Evolutionary conservation across 2,888 invertebrate species (phyloP), one percentile per base, ranked within the genome.

Genomic region (Dynastes tityus): DNA sequence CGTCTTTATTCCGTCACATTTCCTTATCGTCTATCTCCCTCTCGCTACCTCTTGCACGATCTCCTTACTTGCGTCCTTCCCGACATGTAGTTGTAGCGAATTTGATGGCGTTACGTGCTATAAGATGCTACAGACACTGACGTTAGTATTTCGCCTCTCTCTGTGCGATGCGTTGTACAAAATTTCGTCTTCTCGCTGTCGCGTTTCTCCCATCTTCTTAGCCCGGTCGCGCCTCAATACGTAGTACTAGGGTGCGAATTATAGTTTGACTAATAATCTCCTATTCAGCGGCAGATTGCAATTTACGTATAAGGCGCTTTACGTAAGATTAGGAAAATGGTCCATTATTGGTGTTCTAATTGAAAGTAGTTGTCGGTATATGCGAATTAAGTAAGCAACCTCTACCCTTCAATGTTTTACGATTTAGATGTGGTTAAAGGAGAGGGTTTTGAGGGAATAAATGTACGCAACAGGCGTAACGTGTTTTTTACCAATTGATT

Each of bases 221-320:
- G 55, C 45, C 40, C 65, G 65, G 40, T 67, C 65, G 65, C 45
- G 65, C 45, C 8, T 45, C 65, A 22, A 67, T 67, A 67, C 65
- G 65, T 67, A 22, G 22, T 40, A 37, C 32, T 2, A 67, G 65
- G 65, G 65, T 67, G 65, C 40, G 65, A 67, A 67, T 45, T 67
- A 49, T 67, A 67, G 65, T 67, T 80, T 80, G 80, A 81, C 81
- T 83, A 84, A 83, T 84, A 84, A 83, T 81, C 80, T 67, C 79
- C 84, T 80, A 83, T 83, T 84, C 84, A 83, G 79, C 80, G 80
- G 78, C 83, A 83, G 83, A 83, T 82, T 83, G 80, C 78, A 83
- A 84, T 63, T 76, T 76, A 45, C 32, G 40, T 45, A 45, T 16
- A 67, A 67, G 65, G 45, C 45, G 65, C 40, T 37, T 67, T 67